Evolutionary conservation across 2,113 vertebrate genomes (phyloP).

Genomic region (Camelus dromedarius): DNA sequence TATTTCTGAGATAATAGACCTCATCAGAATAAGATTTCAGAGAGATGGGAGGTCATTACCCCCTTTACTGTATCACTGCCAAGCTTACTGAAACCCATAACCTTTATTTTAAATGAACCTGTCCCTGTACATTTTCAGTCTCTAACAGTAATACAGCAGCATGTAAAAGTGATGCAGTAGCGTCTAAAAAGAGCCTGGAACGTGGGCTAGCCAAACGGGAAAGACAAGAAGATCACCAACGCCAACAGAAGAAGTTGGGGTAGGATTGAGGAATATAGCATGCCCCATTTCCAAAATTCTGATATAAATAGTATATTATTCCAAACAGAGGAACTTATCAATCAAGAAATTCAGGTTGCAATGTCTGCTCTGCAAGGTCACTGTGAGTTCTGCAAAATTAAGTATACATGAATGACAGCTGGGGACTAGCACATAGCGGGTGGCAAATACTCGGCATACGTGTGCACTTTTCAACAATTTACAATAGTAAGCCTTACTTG

Average conservation of each 20-base stretch:
- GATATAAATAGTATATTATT: not conserved
- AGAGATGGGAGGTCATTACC: not conserved
- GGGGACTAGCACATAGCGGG: not conserved
- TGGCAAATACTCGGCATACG: not conserved
- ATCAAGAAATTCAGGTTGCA: not conserved
- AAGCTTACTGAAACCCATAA: not conserved
- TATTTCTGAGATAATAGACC: not conserved
- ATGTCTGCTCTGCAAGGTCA: not conserved
- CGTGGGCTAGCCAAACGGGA: not conserved
- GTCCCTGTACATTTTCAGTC: not conserved
- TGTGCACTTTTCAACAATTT: not conserved
- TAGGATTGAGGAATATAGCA: not conserved
- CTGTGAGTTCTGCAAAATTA: not conserved
- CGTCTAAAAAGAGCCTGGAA: not conserved
- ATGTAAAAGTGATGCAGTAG: not conserved
- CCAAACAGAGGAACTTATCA: not conserved
- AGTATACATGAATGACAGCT: not conserved
- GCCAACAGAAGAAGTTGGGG: not conserved
- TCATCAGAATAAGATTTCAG: not conserved
- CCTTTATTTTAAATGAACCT: constrained; percentile 24
- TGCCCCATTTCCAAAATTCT: not conserved
- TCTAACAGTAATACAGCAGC: not conserved
- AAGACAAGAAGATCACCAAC: not conserved
- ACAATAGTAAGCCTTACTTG: not conserved
- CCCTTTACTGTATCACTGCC: not conserved